Conservation (phyloP, 2,888 invertebrate genomes). For the Aphelenchoides bicaudatus region DNA sequence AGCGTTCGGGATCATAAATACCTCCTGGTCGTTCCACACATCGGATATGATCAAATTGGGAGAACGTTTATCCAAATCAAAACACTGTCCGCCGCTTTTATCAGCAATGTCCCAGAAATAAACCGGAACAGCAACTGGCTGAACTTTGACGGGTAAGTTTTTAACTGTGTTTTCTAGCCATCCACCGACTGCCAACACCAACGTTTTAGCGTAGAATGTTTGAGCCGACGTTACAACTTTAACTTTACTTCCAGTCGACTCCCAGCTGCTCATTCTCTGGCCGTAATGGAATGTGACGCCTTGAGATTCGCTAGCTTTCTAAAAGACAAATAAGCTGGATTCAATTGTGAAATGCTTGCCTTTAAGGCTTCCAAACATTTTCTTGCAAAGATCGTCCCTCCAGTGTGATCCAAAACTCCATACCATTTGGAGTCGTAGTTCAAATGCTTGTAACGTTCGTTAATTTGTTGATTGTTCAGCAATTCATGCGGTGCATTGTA, state of each 20-base stretch:
- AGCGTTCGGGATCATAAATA: constrained; percentile 31
- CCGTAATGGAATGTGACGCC: constrained; percentile 19
- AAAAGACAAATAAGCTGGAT: constrained; percentile 2
- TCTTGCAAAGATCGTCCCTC: constrained; percentile 34
- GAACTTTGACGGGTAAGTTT: constrained; percentile 34
- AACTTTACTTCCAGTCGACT: constrained; percentile 11
- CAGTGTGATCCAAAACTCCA: constrained; percentile 32
- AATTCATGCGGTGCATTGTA: constrained; percentile 33
- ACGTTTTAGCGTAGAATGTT: constrained; percentile 35
- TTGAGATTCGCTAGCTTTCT: not conserved
- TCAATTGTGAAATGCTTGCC: constrained; percentile 20
- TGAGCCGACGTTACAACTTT: constrained; percentile 17
- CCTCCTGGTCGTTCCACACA: constrained; percentile 22
- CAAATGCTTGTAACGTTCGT: constrained; percentile 32
- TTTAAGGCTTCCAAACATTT: constrained; percentile 37
- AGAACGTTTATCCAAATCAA: constrained; percentile 30
- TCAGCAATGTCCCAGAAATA: constrained; percentile 36
- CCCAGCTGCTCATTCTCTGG: constrained; percentile 22
- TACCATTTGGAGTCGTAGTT: constrained; percentile 32
- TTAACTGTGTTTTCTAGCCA: constrained; percentile 49
- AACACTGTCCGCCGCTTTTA: constrained; percentile 22
- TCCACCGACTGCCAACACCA: constrained; percentile 50
- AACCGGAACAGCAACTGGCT: constrained; percentile 28
- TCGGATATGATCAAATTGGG: constrained; percentile 37
- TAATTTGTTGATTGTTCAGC: constrained; percentile 25